phyloP scores from a whole-genome alignment of 2,113 vertebrate genomes.

The Malurus melanocephalus region DNA sequence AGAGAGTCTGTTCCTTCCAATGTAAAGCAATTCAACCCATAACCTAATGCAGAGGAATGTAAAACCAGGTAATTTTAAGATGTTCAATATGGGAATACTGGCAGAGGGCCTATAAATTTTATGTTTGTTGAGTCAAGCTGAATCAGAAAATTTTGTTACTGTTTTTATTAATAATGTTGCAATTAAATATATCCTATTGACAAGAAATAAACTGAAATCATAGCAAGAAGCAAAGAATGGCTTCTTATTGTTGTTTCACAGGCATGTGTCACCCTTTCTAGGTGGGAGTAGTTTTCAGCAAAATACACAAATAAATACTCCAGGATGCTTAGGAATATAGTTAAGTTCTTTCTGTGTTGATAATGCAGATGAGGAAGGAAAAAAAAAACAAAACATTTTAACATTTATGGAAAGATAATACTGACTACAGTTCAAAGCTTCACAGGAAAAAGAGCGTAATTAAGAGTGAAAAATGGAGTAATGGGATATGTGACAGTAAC shows the following conservation, averaged over 20 bases:
- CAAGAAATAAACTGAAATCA: neutral
- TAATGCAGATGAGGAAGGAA: neutral
- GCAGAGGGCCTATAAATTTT: neutral
- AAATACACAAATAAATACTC: slow-evolving; percentile 8
- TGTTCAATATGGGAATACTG: neutral
- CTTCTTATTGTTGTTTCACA: neutral
- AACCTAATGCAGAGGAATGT: neutral
- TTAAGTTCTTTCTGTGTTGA: neutral
- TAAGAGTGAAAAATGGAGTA: neutral
- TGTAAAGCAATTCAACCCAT: slow-evolving; percentile 36
- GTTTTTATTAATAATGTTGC: neutral
- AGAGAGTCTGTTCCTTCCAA: neutral
- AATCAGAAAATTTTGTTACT: neutral
- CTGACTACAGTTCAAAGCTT: neutral
- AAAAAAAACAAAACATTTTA: slow-evolving; percentile 1
- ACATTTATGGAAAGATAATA: neutral
- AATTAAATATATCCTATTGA: neutral
- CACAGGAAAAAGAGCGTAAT: neutral
- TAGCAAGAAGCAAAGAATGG: neutral
- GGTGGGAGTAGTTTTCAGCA: neutral
- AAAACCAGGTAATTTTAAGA: neutral
- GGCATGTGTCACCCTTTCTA: neutral
- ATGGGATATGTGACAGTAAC: neutral
- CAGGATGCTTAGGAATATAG: neutral
- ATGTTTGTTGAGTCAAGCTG: neutral